These are phyloP conservation scores for Rhinella marina DNA, from an alignment of 2,797 vertebrate species.

Conservation along the genomic window DNA sequence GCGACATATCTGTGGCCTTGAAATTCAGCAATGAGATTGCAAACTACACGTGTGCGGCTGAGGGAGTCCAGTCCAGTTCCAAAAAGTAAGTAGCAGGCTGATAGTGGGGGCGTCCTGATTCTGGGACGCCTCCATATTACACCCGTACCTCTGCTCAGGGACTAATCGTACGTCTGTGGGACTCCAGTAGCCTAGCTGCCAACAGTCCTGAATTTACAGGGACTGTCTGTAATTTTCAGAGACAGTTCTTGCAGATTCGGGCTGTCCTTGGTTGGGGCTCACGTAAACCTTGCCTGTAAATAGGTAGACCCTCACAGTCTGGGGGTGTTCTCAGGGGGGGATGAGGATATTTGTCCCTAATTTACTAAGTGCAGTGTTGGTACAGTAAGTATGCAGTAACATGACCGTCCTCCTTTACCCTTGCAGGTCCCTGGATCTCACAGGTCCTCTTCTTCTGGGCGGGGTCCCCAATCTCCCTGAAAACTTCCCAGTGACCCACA, in stretches of 20 bases:
- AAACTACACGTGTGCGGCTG: constrained; percentile 95
- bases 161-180: neutral
- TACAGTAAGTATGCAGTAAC: neutral
- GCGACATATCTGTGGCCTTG: constrained; percentile 89
- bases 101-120: neutral
- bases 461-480: constrained; percentile 96
- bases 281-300: too few relatives aligned
- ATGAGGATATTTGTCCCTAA: too few relatives aligned
- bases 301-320: too few relatives aligned
- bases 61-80: constrained; percentile 93
- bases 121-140: neutral
- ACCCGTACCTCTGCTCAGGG: neutral
- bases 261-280: too few relatives aligned
- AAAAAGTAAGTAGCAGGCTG: constrained; percentile 87
- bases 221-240: too few relatives aligned
- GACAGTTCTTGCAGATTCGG: too few relatives aligned
- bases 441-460: constrained; percentile 86
- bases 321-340: too few relatives aligned
- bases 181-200: neutral
- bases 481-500: constrained; percentile 90
- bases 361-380: too few relatives aligned
- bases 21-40: constrained; percentile 89
- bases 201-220: too few relatives aligned
- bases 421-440: constrained; percentile 80
- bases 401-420: constrained; percentile 36